Conservation (phyloP, 2,113 vertebrate species). For the Rhinolophus ferrumequinum region DNA sequence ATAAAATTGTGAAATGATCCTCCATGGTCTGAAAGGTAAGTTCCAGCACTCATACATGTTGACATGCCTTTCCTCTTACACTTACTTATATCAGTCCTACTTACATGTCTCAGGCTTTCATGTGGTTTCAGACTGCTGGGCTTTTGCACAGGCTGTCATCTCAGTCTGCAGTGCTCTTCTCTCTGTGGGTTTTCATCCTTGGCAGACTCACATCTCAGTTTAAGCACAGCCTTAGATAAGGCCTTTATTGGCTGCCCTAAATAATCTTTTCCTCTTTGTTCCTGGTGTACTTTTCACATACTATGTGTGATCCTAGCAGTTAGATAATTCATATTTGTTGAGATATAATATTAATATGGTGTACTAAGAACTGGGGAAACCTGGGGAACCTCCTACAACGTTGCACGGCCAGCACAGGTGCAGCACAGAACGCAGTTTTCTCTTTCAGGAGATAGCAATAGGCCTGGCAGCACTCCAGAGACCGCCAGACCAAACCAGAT, state of each 20-base stretch:
- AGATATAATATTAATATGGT: neutral
- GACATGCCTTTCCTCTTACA: neutral
- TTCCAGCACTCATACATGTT: neutral
- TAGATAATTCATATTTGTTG: neutral
- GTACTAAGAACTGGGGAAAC: neutral
- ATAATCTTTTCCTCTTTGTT: neutral
- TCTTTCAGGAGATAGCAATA: no score
- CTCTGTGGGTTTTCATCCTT: neutral
- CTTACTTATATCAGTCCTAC: no score
- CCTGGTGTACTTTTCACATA: neutral
- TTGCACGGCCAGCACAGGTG: no score
- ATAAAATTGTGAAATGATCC: neutral
- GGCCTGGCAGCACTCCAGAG: no score
- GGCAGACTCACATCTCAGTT: neutral
- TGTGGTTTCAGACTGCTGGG: neutral
- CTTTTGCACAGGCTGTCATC: neutral
- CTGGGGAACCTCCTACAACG: no score
- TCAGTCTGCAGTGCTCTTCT: neutral
- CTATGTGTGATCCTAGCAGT: neutral
- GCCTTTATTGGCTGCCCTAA: neutral
- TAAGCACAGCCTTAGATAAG: neutral
- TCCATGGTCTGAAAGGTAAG: neutral
- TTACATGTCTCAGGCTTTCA: neutral
- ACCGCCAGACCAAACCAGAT: no score
- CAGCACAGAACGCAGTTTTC: no score